These are phyloP conservation scores for Diaprepes abbreviatus DNA, from an alignment of 2,888 invertebrate genomes.

Conservation along the genomic window DNA sequence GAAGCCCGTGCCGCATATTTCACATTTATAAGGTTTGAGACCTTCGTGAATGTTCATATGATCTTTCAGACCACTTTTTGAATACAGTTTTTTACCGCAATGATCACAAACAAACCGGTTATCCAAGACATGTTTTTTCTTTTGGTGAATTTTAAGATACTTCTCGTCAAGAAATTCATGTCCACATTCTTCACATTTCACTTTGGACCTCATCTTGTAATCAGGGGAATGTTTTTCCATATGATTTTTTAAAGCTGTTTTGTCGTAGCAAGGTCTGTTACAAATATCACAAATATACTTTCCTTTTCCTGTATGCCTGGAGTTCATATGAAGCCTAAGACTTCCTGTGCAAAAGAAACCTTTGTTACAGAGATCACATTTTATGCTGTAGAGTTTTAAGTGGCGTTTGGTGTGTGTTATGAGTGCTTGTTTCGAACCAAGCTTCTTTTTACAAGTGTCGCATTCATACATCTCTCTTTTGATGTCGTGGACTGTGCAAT, in stretches of 20 bases:
- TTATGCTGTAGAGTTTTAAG: conserved; percentile 62
- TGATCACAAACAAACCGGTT: conserved; percentile 66
- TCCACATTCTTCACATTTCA: conserved; percentile 54
- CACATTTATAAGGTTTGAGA: conserved; percentile 68
- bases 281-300: conserved; percentile 57
- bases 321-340: conserved; percentile 64
- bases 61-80: conserved; percentile 58
- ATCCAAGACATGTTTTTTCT: conserved; percentile 64
- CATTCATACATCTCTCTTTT: conserved; percentile 62
- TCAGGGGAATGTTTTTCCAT: conserved; percentile 54
- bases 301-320: conserved; percentile 55
- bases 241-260: conserved; percentile 55
- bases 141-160: conserved; percentile 55
- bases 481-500: conserved; percentile 51
- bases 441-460: conserved; percentile 72
- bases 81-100: conserved; percentile 70
- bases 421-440: conserved; percentile 60
- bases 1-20: conserved; percentile 72
- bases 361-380: conserved; percentile 56
- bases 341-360: conserved; percentile 55
- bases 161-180: conserved; percentile 54
- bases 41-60: conserved; percentile 62
- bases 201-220: conserved; percentile 49
- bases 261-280: conserved; percentile 56
- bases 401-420: conserved; percentile 51